Evolutionary conservation across 1,140 invertebrate genomes (phyloP).

Genomic region (Diachasma alloeum): DNA sequence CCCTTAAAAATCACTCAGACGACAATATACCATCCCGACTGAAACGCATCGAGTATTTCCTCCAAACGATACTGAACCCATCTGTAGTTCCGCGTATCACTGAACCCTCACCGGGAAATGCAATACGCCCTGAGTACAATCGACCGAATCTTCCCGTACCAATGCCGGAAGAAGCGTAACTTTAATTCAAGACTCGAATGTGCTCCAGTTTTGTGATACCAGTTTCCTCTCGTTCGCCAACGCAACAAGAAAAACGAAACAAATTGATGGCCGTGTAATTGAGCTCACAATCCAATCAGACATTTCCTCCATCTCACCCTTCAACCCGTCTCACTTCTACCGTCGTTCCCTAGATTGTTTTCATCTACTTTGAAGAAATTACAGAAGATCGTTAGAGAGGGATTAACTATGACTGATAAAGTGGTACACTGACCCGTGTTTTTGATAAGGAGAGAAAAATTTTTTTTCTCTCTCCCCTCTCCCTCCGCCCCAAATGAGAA

Average conservation of each 20-base stretch:
- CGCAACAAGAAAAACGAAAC: constrained; percentile 4
- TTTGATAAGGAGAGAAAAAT: background rate
- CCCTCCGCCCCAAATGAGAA: background rate
- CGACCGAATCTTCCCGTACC: background rate
- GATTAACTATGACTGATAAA: background rate
- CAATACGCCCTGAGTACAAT: background rate
- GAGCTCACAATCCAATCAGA: constrained; percentile 26
- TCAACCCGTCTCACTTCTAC: background rate
- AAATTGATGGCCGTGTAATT: constrained; percentile 17
- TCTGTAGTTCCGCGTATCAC: background rate
- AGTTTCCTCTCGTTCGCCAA: background rate
- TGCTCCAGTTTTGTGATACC: constrained; percentile 12
- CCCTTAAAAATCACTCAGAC: no score
- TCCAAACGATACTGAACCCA: background rate
- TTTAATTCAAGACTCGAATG: background rate
- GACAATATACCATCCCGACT: background rate
- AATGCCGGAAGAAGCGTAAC: background rate
- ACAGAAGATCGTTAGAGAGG: background rate
- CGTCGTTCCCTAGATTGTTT: background rate
- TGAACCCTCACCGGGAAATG: background rate
- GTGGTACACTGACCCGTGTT: background rate
- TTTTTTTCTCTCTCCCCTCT: no score
- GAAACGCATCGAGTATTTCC: background rate
- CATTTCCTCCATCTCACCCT: background rate
- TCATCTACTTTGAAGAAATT: background rate